Percentiles rank a stretch among this genome's conserved stretches.
phyloP scores from a whole-genome alignment of 1,140 invertebrate genomes.

The Drosophila punjabiensis region DNA sequence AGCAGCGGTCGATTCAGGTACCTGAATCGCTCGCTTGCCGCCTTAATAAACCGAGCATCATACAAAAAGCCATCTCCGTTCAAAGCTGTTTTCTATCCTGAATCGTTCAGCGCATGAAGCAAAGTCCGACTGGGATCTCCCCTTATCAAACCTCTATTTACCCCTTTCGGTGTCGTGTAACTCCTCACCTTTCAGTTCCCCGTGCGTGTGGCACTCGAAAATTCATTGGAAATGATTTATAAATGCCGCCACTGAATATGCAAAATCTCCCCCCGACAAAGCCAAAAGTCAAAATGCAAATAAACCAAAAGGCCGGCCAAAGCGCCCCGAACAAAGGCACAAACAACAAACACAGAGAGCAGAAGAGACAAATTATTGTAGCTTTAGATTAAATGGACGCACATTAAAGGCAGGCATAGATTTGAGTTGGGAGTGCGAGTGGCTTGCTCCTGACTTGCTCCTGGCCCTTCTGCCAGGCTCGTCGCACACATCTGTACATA shows the following conservation, averaged over 20 bases:
- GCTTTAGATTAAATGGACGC: slow-evolving; percentile 60
- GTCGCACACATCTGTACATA: slow-evolving; percentile 9
- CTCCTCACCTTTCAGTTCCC: neutral
- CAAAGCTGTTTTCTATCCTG: too few species aligned
- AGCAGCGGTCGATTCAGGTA: too few species aligned
- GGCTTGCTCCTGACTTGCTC: slow-evolving; percentile 5
- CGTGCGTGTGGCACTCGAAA: slow-evolving; percentile 14
- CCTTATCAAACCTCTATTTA: neutral
- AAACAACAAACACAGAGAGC: slow-evolving; percentile 6
- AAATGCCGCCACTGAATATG: slow-evolving; percentile 32
- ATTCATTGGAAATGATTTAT: slow-evolving; percentile 44
- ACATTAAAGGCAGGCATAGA: slow-evolving; percentile 43
- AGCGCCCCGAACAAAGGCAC: slow-evolving; percentile 4
- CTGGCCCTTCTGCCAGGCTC: neutral
- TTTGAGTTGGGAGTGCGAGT: neutral
- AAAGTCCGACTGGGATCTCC: too few species aligned
- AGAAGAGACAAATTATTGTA: slow-evolving; percentile 57
- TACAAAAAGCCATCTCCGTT: too few species aligned
- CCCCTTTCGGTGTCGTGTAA: neutral
- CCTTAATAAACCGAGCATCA: too few species aligned
- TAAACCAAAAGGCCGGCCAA: slow-evolving; percentile 17
- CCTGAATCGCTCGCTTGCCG: too few species aligned
- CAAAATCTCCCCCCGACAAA: slow-evolving; percentile 9
- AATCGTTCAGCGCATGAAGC: too few species aligned
- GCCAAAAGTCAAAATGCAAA: slow-evolving; percentile 51